phyloP scores from a whole-genome alignment of 2,113 vertebrate species.

The Ondatra zibethicus region DNA sequence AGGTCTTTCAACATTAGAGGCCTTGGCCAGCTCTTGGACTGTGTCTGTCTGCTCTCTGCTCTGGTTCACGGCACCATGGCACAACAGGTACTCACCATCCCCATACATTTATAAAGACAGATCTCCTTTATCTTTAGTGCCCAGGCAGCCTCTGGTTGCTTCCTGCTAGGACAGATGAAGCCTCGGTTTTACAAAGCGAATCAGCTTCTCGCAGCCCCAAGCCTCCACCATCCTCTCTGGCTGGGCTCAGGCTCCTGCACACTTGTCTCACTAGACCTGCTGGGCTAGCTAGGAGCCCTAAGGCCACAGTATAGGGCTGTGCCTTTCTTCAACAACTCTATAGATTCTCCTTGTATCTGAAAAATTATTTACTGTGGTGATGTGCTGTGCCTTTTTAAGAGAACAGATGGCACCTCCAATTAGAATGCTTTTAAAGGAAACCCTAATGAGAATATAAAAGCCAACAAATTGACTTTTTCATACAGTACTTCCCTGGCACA shows the following conservation, averaged over 20 bases:
- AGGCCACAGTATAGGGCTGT: neutral
- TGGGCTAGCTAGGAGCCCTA: neutral
- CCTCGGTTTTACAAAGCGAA: neutral
- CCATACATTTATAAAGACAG: neutral
- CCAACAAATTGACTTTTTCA: conserved; percentile 84
- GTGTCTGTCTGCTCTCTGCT: neutral
- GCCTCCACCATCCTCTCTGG: neutral
- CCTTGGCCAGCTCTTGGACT: neutral
- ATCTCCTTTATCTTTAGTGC: neutral
- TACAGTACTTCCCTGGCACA: conserved; percentile 79
- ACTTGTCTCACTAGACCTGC: neutral
- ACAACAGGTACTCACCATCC: neutral
- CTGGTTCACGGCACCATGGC: neutral
- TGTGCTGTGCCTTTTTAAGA: conserved; percentile 75
- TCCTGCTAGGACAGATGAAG: neutral
- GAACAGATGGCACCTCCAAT: conserved; percentile 84
- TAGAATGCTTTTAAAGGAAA: conserved; percentile 82
- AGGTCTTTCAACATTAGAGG: neutral
- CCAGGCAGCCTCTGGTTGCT: neutral
- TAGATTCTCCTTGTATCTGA: conserved; percentile 63
- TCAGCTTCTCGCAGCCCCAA: neutral
- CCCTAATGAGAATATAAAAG: conserved; percentile 84
- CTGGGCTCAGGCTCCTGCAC: no score
- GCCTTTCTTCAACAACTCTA: conserved; percentile 36
- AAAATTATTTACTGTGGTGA: conserved; percentile 80